Evolutionary conservation across 2,113 vertebrate genomes (phyloP).

Genomic region (Anser cygnoides): DNA sequence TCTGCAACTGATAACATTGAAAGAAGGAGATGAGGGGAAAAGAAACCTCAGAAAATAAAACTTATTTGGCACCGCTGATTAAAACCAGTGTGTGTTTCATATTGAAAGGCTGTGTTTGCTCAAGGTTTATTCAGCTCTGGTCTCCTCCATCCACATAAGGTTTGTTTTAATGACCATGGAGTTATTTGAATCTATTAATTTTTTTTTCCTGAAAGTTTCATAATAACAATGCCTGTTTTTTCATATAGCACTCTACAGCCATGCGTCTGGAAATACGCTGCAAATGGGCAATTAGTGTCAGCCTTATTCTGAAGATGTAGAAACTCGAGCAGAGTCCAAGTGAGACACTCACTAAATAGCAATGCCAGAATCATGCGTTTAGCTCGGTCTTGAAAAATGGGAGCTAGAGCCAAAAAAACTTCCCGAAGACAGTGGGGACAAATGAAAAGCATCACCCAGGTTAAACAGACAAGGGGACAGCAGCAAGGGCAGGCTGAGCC

Average conservation of each 20-base stretch:
- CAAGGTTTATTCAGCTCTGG: constrained; percentile 35
- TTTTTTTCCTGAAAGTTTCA: constrained; percentile 20
- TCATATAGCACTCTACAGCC: not conserved
- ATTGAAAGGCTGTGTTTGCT: constrained; percentile 62
- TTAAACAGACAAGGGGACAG: rapidly evolving
- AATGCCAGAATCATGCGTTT: not conserved
- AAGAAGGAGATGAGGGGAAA: not conserved
- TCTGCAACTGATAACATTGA: constrained; percentile 19
- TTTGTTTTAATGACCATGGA: constrained; percentile 16
- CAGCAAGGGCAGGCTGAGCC: not conserved
- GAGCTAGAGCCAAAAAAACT: not conserved
- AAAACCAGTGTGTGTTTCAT: constrained; percentile 65
- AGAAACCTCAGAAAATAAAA: constrained; percentile 17
- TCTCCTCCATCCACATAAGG: constrained; percentile 44
- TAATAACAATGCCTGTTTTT: not conserved
- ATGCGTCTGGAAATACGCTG: not conserved
- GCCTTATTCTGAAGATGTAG: not conserved
- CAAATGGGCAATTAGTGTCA: constrained; percentile 16
- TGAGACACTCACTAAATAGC: not conserved
- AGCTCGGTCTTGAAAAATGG: not conserved
- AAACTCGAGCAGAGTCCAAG: not conserved
- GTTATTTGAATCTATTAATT: constrained; percentile 30
- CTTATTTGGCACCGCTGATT: constrained; percentile 24
- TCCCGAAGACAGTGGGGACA: not conserved
- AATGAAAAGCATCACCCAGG: not conserved